Evolutionary conservation across 2,113 vertebrate genomes (phyloP), one percentile per base, ranked within the genome.

Genomic region (Acanthochromis polyacanthus): DNA sequence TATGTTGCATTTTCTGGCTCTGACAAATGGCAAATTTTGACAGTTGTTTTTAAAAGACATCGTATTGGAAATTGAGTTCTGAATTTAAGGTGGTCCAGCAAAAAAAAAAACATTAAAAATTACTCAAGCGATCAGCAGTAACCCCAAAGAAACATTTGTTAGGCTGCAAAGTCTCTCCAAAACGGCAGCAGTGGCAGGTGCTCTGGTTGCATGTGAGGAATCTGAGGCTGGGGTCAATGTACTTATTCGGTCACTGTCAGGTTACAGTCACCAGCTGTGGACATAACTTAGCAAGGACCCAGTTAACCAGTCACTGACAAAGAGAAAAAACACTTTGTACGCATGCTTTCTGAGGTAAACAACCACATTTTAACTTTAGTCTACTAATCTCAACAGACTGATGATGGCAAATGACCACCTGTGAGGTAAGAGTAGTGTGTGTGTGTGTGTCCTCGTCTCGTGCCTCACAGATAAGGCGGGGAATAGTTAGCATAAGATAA

Each of bases 101-200:
- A 8, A 12, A 40, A 40, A 40, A 25, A 25, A 25, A 25, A 25
- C n/a, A n/a, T n/a, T n/a, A n/a, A n/a, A n/a, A n/a, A n/a, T 81
- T 14, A 23, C 23, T 45, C 10, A 11, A 19, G 23, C 55, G 72
- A 70, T 80, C 81, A 52, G 8, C 59, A 23, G 10, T 66, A 71
- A 74, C 71, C 59, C 71, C 19, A 23, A 58, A 56, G 55, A 43
- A 60, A 36, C 46, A 65, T 66, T 72, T 22, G 67, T 20, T 58
- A 66, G 45, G 50, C 78, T 56, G 50, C 50, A 66, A 67, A 70
- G 61, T 50, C 57, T 63, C 43, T 50, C 1, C 5, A 50, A 69
- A 81, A 46, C 63, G 23, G 63, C 82, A 50, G 81, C 59, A 4
- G 66, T 38, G 48, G 82, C 90, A 91, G 84, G 84, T 87, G 88